Conservation (phyloP, 2,888 invertebrate genomes). For the Atrina japonica region DNA sequence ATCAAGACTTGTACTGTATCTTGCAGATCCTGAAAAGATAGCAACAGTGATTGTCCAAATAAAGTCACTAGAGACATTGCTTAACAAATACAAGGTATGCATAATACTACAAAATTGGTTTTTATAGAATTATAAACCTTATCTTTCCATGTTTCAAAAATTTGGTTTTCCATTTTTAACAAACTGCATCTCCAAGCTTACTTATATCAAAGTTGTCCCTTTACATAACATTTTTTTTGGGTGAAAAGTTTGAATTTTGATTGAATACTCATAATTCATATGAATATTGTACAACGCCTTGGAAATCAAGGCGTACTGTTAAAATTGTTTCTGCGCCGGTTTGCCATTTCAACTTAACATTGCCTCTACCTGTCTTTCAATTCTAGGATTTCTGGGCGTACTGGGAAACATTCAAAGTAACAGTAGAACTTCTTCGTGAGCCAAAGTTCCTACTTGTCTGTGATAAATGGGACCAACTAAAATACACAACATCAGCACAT, state of each 20-base stretch:
- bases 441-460: slow-evolving; percentile 78
- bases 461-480: slow-evolving; percentile 79
- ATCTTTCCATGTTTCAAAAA: background rate
- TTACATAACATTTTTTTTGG: no score
- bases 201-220: no score
- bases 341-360: no score
- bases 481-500: slow-evolving; percentile 77
- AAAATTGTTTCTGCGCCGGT: no score
- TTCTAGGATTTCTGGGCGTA: slow-evolving; percentile 77
- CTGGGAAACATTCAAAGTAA: slow-evolving; percentile 78
- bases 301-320: no score
- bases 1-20: no score
- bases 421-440: slow-evolving; percentile 73
- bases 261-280: no score
- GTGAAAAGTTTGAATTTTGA: no score
- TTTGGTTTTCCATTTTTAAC: no score
- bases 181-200: no score
- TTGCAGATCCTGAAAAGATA: slow-evolving; percentile 51
- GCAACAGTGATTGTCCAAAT: slow-evolving; percentile 73
- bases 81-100: slow-evolving; percentile 75
- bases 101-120: background rate
- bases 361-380: no score
- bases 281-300: no score
- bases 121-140: background rate
- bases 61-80: slow-evolving; percentile 71